A percentile compares a stretch with the other conserved stretches of the same genome.
These are phyloP conservation scores for Chloromyia formosa DNA, from an alignment of 2,888 invertebrate genomes.

Conservation along the genomic window DNA sequence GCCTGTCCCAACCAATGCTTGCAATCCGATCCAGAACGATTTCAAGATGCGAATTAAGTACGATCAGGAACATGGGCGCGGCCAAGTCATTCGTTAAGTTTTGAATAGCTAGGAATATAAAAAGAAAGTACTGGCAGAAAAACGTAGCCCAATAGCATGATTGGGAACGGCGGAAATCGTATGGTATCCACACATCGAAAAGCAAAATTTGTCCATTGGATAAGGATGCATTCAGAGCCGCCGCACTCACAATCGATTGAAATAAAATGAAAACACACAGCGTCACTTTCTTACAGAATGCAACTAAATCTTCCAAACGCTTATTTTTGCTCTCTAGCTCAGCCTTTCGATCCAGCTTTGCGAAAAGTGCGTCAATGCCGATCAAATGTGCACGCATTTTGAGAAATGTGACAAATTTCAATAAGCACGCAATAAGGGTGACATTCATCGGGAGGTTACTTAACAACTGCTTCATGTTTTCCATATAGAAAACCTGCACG, in stretches of 20 bases:
- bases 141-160: slow-evolving; percentile 18
- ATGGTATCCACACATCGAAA: slow-evolving; percentile 30
- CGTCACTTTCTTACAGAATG: neutral
- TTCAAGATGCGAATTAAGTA: slow-evolving; percentile 25
- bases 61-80: neutral
- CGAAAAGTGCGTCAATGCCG: neutral
- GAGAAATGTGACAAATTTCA: slow-evolving; percentile 16
- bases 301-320: neutral
- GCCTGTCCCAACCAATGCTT: neutral
- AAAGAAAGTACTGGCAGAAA: neutral
- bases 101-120: neutral
- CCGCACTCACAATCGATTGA: neutral
- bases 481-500: slow-evolving; percentile 16
- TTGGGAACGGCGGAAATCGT: slow-evolving; percentile 3
- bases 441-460: slow-evolving; percentile 29
- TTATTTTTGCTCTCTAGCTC: neutral
- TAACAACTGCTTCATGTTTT: slow-evolving; percentile 3
- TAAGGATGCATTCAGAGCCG: slow-evolving; percentile 4
- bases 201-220: slow-evolving; percentile 1
- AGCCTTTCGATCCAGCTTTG: neutral
- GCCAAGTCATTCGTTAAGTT: slow-evolving; percentile 17
- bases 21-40: slow-evolving; percentile 12
- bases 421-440: neutral
- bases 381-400: neutral
- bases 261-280: neutral